Evolutionary conservation across 2,113 vertebrate species (phyloP).

Genomic region (Pelodiscus sinensis): DNA sequence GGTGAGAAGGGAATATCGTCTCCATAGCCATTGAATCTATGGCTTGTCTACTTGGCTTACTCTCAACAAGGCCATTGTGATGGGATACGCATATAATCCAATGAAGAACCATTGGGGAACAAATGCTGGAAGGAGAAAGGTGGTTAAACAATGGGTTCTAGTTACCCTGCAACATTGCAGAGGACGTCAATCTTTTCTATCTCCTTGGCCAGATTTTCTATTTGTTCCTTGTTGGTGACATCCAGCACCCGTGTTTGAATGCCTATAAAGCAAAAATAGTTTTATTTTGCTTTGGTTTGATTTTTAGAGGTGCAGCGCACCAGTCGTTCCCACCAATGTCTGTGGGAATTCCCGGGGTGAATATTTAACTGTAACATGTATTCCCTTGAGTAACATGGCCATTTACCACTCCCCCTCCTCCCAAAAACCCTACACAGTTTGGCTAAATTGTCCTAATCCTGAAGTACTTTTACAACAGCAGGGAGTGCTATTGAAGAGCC

Average conservation of each 20-base stretch:
- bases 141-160: background rate
- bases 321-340: background rate
- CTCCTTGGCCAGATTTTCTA: slow-evolving; percentile 90
- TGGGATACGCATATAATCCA: background rate
- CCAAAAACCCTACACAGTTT: fast-evolving
- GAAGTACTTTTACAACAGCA: background rate
- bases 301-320: background rate
- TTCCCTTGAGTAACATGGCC: background rate
- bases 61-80: background rate
- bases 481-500: background rate
- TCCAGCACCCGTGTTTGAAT: slow-evolving; percentile 89
- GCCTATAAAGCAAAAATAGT: slow-evolving; percentile 72
- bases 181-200: slow-evolving; percentile 90
- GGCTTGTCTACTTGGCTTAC: background rate
- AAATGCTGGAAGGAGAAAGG: background rate
- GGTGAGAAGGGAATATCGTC: background rate
- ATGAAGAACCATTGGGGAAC: background rate
- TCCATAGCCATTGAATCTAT: background rate
- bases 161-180: slow-evolving; percentile 94
- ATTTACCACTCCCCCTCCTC: background rate
- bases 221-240: slow-evolving; percentile 92
- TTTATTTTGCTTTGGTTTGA: background rate
- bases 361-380: background rate
- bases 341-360: background rate
- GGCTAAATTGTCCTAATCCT: background rate